Evolutionary conservation across 2,113 vertebrate genomes (phyloP).

Genomic region (Hippocampus abdominalis): DNA sequence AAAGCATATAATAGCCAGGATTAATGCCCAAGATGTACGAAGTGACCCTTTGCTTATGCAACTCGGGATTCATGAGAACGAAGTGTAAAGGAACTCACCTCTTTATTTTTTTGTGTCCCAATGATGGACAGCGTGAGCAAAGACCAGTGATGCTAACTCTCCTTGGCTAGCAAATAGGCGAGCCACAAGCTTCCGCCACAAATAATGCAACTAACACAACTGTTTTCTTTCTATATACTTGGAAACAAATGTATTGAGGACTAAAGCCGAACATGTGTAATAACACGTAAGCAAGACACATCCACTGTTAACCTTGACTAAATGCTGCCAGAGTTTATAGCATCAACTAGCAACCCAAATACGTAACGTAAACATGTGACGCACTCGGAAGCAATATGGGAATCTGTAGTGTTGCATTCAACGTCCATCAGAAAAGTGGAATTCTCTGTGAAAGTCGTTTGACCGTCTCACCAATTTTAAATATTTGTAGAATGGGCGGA

Average conservation of each 20-base stretch:
- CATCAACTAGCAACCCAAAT: slow-evolving; percentile 29
- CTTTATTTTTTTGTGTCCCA: slow-evolving; percentile 42
- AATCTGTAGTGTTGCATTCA: slow-evolving; percentile 44
- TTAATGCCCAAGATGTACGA: not conserved
- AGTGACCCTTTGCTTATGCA: not conserved
- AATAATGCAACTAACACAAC: not conserved
- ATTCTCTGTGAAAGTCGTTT: not conserved
- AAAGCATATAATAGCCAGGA: too few species aligned
- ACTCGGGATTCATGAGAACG: not conserved
- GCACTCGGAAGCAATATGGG: slow-evolving; percentile 56
- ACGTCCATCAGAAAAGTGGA: not conserved
- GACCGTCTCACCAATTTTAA: too few species aligned
- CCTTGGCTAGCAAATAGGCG: slow-evolving; percentile 48
- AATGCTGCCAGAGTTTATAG: slow-evolving; percentile 31
- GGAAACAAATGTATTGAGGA: slow-evolving; percentile 7
- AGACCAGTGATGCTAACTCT: slow-evolving; percentile 46
- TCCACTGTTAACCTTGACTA: slow-evolving; percentile 5
- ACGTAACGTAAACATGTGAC: slow-evolving; percentile 55
- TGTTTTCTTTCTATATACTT: not conserved
- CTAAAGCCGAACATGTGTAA: not conserved
- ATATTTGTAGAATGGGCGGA: not conserved
- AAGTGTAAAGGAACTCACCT: slow-evolving; percentile 48
- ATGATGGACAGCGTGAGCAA: slow-evolving; percentile 37
- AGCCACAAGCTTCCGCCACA: slow-evolving; percentile 3
- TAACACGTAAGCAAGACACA: not conserved